These are phyloP conservation scores for Euzophera pinguis DNA, from an alignment of 2,888 invertebrate genomes.

Conservation along the genomic window DNA sequence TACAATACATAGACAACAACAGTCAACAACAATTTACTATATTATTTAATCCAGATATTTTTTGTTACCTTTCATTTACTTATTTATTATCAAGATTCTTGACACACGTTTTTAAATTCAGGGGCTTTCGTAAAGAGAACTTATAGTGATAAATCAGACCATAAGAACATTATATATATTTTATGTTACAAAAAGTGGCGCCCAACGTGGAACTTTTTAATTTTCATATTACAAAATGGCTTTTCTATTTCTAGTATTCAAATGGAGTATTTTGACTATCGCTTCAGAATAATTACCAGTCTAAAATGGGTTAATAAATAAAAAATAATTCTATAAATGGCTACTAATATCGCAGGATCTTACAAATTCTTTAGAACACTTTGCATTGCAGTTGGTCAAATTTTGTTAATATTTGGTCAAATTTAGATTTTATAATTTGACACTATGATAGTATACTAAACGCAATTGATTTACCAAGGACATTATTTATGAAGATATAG, in stretches of 20 bases:
- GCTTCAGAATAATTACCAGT: no score
- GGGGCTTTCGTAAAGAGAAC: no score
- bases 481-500: no score
- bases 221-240: no score
- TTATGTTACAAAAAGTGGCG: background rate
- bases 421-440: background rate
- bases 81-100: background rate
- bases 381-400: background rate
- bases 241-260: no score
- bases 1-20: conserved; percentile 24
- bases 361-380: background rate
- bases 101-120: no score
- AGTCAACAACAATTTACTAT: conserved; percentile 28
- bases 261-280: no score
- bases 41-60: conserved; percentile 3
- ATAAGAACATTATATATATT: no score
- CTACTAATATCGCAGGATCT: background rate
- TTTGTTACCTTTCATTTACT: background rate
- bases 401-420: background rate
- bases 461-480: no score
- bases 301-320: no score
- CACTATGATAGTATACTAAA: no score
- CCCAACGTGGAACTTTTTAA: background rate
- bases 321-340: background rate
- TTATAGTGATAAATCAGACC: no score